Evolutionary conservation across 2,888 invertebrate species (phyloP), one percentile per base, ranked within the genome.

Genomic region (Ennomos erosarius): DNA sequence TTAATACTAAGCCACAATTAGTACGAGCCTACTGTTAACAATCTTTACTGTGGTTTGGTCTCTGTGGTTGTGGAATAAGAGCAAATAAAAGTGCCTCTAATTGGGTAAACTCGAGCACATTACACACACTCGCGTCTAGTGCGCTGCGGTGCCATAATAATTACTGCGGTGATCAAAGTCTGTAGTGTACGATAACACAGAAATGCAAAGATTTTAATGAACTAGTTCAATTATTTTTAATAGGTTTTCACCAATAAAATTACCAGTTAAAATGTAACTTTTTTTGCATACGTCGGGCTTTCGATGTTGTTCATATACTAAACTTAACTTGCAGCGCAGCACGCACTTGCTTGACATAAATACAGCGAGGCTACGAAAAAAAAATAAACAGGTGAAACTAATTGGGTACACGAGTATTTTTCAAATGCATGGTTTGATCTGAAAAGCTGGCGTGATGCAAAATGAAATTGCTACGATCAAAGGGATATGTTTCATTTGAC

Each of bases 61-160:
- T 35, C 65, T 57, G 62, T 65, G 62, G 65, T 65, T 74, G 66
- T 57, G 67, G 82, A 84, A 74, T 75, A 81, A 82, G 62, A 83
- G 69, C 64, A 49, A 70, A 74, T 62, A 64, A 81, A 80, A 73
- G 68, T 55, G 67, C 39, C 70, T 64, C 62, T 69, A 69, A 70
- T 69, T 71, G 69, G 64, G 62, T 64, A 62, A 67, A 67, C 59
- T 66, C 55, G 55, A 65, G 63, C 59, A 63, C 65, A 61, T 67
- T 62, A 51, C 55, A 64, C 62, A 60, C 65, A 68, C 67, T 65
- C 55, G 67, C 49, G 67, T 60, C 64, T 62, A 61, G 55, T 62
- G 54, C 59, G 58, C 53, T 59, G 51, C 45, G 56, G 49, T 50
- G 57, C 62, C 34, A 60, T 65, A 55, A 63, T 58, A 65, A 62